A percentile compares a stretch with the other conserved stretches of the same genome.
Conservation (phyloP, 92 coral and sea anemone genomes). For the Phenganax marumi region DNA sequence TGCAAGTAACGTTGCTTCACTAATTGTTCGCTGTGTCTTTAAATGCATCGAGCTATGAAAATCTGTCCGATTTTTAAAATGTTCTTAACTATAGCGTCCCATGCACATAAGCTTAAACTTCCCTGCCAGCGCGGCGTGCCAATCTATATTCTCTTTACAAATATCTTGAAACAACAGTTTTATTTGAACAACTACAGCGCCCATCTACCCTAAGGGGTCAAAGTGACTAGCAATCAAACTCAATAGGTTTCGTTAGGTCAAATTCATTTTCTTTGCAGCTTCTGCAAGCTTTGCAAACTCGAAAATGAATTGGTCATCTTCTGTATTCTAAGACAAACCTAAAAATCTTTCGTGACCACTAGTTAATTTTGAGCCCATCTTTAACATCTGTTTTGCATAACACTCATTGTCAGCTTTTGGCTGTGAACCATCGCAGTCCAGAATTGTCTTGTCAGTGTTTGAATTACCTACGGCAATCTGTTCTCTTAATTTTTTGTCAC, state of each 20-base stretch:
- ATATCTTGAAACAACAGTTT: constrained; percentile 6
- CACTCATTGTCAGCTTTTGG: too few relatives aligned
- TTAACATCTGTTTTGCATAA: too few relatives aligned
- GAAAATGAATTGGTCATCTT: not conserved
- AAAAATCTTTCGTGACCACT: too few relatives aligned
- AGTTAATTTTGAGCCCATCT: too few relatives aligned
- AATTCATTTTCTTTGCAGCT: not conserved
- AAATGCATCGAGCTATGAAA: not conserved
- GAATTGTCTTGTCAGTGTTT: not conserved
- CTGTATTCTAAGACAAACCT: constrained; percentile 24
- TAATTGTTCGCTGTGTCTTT: not conserved
- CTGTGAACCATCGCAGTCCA: not conserved
- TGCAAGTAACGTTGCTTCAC: not conserved
- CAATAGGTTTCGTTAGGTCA: not conserved
- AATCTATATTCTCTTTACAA: not conserved
- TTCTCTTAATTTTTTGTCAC: not conserved
- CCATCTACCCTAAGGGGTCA: constrained; percentile 4
- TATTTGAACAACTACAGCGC: not conserved
- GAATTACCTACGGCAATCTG: not conserved
- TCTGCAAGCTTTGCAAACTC: not conserved
- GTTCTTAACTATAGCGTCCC: not conserved
- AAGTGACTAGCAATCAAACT: not conserved
- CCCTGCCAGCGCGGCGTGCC: too few relatives aligned
- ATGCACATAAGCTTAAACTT: too few relatives aligned
- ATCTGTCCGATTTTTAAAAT: not conserved